Conservation (phyloP, 1,140 invertebrate species). For the Globodera rostochiensis region DNA sequence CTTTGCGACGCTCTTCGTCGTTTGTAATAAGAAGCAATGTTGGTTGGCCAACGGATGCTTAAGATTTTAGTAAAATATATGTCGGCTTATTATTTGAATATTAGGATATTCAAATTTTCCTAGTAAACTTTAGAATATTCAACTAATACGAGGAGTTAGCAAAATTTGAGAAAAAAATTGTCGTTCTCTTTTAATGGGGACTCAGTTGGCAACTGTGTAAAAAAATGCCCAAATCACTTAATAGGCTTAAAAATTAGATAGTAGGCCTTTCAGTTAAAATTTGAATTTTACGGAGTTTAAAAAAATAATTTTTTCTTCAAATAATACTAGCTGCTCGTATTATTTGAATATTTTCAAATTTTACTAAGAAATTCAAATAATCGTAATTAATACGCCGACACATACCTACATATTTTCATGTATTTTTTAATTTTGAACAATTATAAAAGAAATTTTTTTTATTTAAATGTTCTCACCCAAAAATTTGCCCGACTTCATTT, state of each 20-base stretch:
- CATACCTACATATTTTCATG: neutral
- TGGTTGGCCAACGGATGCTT: neutral
- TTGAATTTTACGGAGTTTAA: too few species aligned
- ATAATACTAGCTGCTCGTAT: too few species aligned
- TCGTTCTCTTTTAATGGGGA: too few species aligned
- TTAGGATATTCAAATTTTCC: too few species aligned
- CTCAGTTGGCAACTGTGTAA: too few species aligned
- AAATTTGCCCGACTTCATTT: neutral
- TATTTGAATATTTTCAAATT: neutral
- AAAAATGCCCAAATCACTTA: too few species aligned
- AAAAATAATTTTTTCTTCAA: too few species aligned
- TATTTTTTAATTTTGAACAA: neutral
- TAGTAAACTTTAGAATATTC: too few species aligned
- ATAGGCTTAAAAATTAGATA: too few species aligned
- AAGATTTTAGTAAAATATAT: neutral
- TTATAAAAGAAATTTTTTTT: neutral
- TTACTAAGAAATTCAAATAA: neutral
- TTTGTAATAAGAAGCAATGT: neutral
- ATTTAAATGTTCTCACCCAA: neutral
- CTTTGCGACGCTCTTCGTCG: neutral
- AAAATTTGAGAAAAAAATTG: too few species aligned
- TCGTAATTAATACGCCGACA: neutral
- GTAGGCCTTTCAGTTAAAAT: too few species aligned
- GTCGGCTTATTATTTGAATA: neutral
- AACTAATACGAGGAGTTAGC: too few species aligned